phyloP scores from a whole-genome alignment of 2,797 vertebrate species.

The Melanogrammus aeglefinus region DNA sequence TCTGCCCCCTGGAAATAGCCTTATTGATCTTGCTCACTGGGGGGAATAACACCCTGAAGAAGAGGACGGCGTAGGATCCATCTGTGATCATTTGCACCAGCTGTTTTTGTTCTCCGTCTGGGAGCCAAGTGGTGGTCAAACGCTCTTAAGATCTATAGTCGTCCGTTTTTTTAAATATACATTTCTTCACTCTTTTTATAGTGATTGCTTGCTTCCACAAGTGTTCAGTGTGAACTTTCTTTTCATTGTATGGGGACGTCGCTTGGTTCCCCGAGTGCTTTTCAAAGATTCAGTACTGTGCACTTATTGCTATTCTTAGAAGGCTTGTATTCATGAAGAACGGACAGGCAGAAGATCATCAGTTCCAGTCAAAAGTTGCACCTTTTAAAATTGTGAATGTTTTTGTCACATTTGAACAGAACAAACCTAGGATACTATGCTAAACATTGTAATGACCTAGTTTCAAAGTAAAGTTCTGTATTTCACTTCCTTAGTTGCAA shows the following conservation, averaged over 20 bases:
- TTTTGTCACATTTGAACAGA: not conserved
- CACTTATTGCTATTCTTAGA: not conserved
- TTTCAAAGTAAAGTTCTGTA: not conserved
- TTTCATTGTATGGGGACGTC: not conserved
- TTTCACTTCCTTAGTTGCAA: not conserved
- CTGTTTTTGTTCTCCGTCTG: conserved; percentile 27
- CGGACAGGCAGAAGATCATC: not conserved
- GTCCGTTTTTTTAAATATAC: conserved; percentile 11
- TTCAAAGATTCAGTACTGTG: not conserved
- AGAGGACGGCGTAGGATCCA: conserved; percentile 34
- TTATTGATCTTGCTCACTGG: conserved; percentile 68
- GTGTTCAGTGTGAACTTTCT: not conserved
- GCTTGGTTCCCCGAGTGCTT: not conserved
- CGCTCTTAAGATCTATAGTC: conserved; percentile 25
- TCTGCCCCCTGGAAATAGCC: conserved; percentile 62
- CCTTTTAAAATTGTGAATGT: not conserved
- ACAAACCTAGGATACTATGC: not conserved
- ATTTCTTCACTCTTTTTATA: not conserved
- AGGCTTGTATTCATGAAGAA: not conserved
- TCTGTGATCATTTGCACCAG: conserved; percentile 49
- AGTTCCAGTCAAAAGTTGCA: no score
- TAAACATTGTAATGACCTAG: not conserved
- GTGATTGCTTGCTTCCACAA: not conserved
- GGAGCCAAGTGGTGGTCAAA: conserved; percentile 20
- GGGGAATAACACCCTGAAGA: conserved; percentile 48